Evolutionary conservation across 2,797 vertebrate genomes (phyloP), one percentile per base, ranked within the genome.

Genomic region (Falco cherrug): DNA sequence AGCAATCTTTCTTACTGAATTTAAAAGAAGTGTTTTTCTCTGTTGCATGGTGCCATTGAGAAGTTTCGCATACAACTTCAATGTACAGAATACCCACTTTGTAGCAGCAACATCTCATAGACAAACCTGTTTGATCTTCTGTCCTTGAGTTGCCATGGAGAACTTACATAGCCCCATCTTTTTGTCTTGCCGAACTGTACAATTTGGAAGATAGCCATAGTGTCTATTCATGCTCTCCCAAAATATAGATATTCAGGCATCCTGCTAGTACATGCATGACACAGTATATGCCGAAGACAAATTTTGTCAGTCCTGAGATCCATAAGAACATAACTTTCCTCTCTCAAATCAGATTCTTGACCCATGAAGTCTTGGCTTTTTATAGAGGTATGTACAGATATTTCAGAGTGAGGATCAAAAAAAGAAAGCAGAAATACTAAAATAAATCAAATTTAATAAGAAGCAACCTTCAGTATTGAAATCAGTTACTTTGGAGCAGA

Each of bases 161-260:
- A 89, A 47, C 3, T 41, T 53, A 25, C 8, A 26, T 2, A 35
- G 9, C 29, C 35, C n/a, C n/a, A 35, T 73, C 47, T 64, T 87
- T 79, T 84, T 87, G 24, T 75, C 84, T 69, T 54, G 9, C 29
- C 64, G 28, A 81, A 68, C 19, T 48, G 26, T 59, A 6, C 18
- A 45, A 10, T 81, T 84, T 71, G 4, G 8, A 45, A 64, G 29
- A 10, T 12, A 26, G 15, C 8, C 0, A 0, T 69, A 48, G 41
- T 35, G 18, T 25, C 41, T 48, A 21, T 47, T 45, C 21, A 18
- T 25, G 4, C 5, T 59, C 12, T 39, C 31, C 26, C 19, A 73
- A 29, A 15, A 10, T 2, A n/a, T 0, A 78, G 12, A 56, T 84
- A n/a, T 68, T n/a, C 20, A 41, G 47, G 18, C 4, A 35, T 47